These are phyloP conservation scores for Coregonus clupeaformis DNA, from an alignment of 2,113 vertebrate genomes.

Conservation along the genomic window DNA sequence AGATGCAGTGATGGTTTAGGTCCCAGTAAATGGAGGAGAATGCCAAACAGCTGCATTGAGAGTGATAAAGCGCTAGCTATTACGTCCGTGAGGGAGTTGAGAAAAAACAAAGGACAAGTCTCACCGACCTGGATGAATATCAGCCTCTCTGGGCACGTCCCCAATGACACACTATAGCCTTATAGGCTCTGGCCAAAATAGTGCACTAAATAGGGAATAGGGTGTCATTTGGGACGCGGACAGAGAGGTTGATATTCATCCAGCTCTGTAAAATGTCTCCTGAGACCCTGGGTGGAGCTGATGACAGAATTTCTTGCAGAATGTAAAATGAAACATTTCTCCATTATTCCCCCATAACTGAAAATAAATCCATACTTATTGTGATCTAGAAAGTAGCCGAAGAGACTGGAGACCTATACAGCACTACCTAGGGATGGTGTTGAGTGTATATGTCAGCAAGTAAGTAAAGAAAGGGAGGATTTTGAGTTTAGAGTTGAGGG, in stretches of 20 bases:
- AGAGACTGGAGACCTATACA: background rate
- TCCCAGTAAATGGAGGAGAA: background rate
- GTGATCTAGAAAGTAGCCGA: background rate
- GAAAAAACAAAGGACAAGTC: background rate
- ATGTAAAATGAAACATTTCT: background rate
- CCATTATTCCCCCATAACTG: background rate
- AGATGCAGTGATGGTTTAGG: background rate
- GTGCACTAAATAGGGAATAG: background rate
- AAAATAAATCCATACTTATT: background rate
- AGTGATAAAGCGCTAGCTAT: background rate
- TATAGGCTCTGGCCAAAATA: too few relatives aligned
- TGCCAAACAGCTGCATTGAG: background rate
- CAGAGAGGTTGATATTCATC: conserved; percentile 1
- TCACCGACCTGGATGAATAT: too few relatives aligned
- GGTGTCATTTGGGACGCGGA: background rate
- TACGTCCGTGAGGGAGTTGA: background rate
- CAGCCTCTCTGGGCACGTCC: too few relatives aligned
- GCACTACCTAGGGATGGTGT: background rate
- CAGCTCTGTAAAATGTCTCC: background rate
- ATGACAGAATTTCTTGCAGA: conserved; percentile 15
- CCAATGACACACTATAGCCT: too few relatives aligned
- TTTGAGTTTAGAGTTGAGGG: background rate
- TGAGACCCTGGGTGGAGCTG: conserved; percentile 19
- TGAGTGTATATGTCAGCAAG: background rate
- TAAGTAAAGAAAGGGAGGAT: background rate